Evolutionary conservation across 2,888 invertebrate genomes (phyloP).

Genomic region (Sinelater perroti): DNA sequence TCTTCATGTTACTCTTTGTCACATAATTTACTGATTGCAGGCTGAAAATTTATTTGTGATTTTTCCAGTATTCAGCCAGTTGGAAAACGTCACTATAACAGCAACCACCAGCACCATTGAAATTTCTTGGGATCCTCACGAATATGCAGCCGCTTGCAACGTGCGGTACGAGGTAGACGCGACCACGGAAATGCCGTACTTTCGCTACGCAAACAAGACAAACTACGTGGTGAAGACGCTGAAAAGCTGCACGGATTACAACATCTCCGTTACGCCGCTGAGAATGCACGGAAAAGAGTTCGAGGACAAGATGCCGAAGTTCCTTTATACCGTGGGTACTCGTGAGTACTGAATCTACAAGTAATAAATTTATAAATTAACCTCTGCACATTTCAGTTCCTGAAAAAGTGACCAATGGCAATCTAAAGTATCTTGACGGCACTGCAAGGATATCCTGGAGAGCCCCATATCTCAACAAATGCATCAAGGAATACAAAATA

Average conservation of each 20-base stretch:
- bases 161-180: slow-evolving; percentile 29
- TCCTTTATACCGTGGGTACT: slow-evolving; percentile 10
- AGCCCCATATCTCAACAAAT: slow-evolving; percentile 13
- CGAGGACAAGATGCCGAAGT: no score
- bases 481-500: slow-evolving; percentile 17
- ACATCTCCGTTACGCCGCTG: slow-evolving; percentile 29
- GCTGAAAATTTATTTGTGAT: no score
- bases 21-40: no score
- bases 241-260: slow-evolving; percentile 34
- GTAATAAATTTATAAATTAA: no score
- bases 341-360: slow-evolving; percentile 18
- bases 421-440: slow-evolving; percentile 1
- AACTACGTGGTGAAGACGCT: slow-evolving; percentile 24
- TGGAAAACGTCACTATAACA: not conserved
- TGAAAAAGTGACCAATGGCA: slow-evolving; percentile 25
- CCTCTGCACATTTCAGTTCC: slow-evolving; percentile 25
- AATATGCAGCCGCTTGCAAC: slow-evolving; percentile 17
- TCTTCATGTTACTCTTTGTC: no score
- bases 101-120: slow-evolving; percentile 8
- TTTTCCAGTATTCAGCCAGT: slow-evolving; percentile 7
- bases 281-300: no score
- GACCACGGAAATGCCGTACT: slow-evolving; percentile 33
- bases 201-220: slow-evolving; percentile 23
- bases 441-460: slow-evolving; percentile 13
- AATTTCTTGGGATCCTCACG: slow-evolving; percentile 11